Percentiles rank a stretch among this genome's conserved stretches.
Evolutionary conservation across 2,113 vertebrate species (phyloP).

Genomic region (Labeo rohita): DNA sequence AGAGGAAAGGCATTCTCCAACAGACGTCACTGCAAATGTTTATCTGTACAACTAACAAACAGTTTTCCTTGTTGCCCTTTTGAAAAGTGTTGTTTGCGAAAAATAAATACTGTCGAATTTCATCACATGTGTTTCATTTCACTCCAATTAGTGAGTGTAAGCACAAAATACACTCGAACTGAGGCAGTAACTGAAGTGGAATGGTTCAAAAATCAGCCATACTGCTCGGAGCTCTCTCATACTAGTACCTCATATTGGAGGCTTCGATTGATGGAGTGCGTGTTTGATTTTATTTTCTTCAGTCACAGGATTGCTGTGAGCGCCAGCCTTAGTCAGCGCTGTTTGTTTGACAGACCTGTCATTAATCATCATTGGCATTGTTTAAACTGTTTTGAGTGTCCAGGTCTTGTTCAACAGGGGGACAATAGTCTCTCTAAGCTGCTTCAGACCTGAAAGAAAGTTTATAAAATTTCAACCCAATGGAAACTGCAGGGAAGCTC

Average conservation of each 20-base stretch:
- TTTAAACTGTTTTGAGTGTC: conserved; percentile 62
- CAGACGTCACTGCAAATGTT: conserved; percentile 41
- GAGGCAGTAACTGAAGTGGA: neutral
- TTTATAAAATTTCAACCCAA: conserved; percentile 65
- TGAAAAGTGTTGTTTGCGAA: conserved; percentile 14
- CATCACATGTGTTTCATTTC: conserved; percentile 38
- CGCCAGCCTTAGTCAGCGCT: conserved; percentile 47
- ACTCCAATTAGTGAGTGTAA: conserved; percentile 24
- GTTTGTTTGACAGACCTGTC: conserved; percentile 58
- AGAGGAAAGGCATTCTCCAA: conserved; percentile 31
- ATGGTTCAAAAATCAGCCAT: neutral
- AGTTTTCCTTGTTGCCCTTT: conserved; percentile 32
- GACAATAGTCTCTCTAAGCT: conserved; percentile 61
- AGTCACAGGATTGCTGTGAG: conserved; percentile 19
- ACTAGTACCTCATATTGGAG: neutral
- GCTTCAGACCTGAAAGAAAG: conserved; percentile 59
- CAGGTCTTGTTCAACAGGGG: conserved; percentile 47
- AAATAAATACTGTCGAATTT: conserved; percentile 31
- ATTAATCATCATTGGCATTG: conserved; percentile 59
- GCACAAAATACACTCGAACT: neutral
- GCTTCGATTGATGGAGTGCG: neutral
- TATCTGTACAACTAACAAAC: conserved; percentile 46
- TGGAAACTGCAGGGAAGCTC: conserved; percentile 61
- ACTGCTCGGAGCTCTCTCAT: neutral
- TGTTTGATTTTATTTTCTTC: conserved; percentile 33